These are phyloP conservation scores for Lontra canadensis DNA, from an alignment of 2,113 vertebrate species.

Conservation along the genomic window DNA sequence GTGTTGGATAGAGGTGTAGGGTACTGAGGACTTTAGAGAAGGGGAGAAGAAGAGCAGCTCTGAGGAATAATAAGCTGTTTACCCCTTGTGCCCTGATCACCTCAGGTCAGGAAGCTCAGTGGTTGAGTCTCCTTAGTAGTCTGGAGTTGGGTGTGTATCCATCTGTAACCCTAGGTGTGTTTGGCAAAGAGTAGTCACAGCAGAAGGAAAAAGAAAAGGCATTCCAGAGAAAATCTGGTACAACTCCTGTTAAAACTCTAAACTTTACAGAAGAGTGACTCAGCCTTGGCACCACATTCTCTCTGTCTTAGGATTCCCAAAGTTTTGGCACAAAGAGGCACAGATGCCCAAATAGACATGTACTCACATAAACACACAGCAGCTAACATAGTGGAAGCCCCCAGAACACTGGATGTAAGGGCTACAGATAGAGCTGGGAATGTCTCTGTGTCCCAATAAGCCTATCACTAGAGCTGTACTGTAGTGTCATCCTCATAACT, in stretches of 20 bases:
- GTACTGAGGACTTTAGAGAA: neutral
- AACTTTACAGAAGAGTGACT: constrained; percentile 5
- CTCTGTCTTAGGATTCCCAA: constrained; percentile 20
- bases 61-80: neutral
- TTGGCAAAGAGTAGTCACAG: neutral
- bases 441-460: neutral
- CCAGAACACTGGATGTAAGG: neutral
- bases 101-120: neutral
- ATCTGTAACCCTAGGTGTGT: neutral
- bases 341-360: neutral
- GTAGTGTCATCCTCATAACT: neutral
- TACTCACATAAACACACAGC: neutral
- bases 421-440: neutral
- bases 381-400: neutral
- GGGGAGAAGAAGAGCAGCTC: neutral
- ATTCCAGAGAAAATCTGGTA: neutral
- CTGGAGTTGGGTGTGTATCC: neutral
- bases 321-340: neutral
- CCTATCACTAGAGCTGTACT: neutral
- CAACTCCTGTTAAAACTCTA: constrained; percentile 1
- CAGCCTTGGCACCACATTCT: neutral
- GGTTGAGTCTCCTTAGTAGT: neutral
- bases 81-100: neutral
- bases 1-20: neutral
- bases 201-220: constrained; percentile 21